Percentiles rank a stretch among this genome's conserved stretches.
phyloP scores from a whole-genome alignment of 1,140 invertebrate genomes.

The Apis cerana region DNA sequence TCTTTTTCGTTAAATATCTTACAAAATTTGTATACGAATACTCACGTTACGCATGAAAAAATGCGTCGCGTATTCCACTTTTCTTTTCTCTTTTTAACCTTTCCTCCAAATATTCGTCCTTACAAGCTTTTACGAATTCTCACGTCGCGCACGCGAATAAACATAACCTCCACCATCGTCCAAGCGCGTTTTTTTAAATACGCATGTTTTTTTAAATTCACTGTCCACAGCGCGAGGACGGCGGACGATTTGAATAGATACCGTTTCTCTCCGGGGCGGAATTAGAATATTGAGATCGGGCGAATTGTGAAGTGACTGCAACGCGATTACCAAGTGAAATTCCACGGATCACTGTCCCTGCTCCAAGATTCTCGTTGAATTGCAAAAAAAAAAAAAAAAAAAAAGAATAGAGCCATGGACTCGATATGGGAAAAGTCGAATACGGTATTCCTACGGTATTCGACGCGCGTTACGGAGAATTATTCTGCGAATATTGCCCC shows the following conservation, averaged over 20 bases:
- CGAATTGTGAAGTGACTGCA: slow-evolving; percentile 36
- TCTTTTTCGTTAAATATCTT: too few species aligned
- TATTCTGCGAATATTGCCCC: too few species aligned
- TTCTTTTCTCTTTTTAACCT: not conserved
- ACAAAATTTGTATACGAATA: too few species aligned
- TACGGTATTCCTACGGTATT: too few species aligned
- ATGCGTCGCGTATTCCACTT: too few species aligned
- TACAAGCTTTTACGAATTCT: too few species aligned
- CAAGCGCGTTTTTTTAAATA: not conserved
- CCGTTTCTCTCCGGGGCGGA: slow-evolving; percentile 46
- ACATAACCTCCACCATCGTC: not conserved
- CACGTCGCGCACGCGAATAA: too few species aligned
- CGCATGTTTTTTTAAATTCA: slow-evolving; percentile 4
- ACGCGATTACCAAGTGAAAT: slow-evolving; percentile 69
- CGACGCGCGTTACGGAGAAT: too few species aligned
- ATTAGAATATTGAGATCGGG: slow-evolving; percentile 70
- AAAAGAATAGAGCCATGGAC: not conserved
- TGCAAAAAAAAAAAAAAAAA: slow-evolving; percentile 39
- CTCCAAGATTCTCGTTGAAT: slow-evolving; percentile 5
- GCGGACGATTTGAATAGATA: slow-evolving; percentile 64
- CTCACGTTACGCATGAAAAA: too few species aligned
- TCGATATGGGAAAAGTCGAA: not conserved
- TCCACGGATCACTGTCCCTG: slow-evolving; percentile 36
- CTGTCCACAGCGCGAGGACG: not conserved
- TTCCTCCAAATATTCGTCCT: not conserved